phyloP scores from a whole-genome alignment of 2,113 vertebrate species.

The Pagrus major region DNA sequence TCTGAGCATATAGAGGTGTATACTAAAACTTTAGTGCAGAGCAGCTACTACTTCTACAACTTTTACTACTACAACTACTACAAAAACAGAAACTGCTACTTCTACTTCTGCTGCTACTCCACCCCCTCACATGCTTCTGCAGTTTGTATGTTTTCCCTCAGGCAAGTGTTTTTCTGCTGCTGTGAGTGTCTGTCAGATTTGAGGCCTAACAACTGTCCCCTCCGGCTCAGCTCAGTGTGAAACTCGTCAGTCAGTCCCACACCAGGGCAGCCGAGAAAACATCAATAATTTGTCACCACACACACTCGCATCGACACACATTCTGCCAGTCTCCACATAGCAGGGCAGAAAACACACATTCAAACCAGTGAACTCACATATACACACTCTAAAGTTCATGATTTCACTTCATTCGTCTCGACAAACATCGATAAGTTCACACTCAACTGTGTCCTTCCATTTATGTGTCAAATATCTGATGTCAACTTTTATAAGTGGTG shows the following conservation, averaged over 20 bases:
- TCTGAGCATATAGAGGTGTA: no score
- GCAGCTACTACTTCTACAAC: no score
- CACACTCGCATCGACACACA: no score
- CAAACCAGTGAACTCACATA: no score
- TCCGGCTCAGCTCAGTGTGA: slow-evolving; percentile 19
- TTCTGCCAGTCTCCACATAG: background rate
- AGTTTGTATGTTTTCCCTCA: background rate
- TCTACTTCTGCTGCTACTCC: no score
- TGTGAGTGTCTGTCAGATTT: slow-evolving; percentile 18
- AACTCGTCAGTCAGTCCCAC: slow-evolving; percentile 1
- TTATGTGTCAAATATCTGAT: background rate
- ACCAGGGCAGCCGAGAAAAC: background rate
- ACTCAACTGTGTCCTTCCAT: background rate
- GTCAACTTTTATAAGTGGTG: background rate
- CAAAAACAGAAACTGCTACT: background rate
- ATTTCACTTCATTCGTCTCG: background rate
- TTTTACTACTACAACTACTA: no score
- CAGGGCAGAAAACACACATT: background rate
- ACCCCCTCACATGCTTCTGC: no score
- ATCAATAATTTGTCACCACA: slow-evolving; percentile 8
- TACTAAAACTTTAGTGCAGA: no score
- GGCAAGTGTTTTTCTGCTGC: slow-evolving; percentile 12
- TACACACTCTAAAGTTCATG: background rate
- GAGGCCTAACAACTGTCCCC: slow-evolving; percentile 19
- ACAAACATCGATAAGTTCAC: background rate